Conservation (phyloP, 1,140 invertebrate genomes). For the Holotrichia oblita region DNA sequence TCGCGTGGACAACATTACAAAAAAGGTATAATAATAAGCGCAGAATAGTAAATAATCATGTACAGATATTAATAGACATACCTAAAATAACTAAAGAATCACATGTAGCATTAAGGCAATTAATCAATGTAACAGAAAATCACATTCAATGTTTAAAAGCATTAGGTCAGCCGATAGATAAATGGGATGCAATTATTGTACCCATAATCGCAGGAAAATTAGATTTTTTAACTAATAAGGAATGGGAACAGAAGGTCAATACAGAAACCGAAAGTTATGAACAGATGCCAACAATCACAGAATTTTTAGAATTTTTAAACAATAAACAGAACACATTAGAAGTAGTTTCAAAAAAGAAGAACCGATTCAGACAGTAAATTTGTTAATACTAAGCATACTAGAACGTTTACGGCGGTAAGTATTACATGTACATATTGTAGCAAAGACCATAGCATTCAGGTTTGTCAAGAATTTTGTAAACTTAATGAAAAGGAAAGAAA, state of each 20-base stretch:
- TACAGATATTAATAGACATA: constrained; percentile 42
- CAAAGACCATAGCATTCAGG: not conserved
- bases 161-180: constrained; percentile 43
- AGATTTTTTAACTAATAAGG: constrained; percentile 40
- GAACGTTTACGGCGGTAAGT: not conserved
- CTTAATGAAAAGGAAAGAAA: not conserved
- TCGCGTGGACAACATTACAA: constrained; percentile 43
- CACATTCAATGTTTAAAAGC: constrained; percentile 46
- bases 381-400: not conserved
- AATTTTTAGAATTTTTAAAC: no score
- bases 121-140: constrained; percentile 44
- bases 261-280: not conserved
- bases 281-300: no score
- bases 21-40: constrained; percentile 44
- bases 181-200: constrained; percentile 48
- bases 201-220: constrained; percentile 45
- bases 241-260: constrained; percentile 48
- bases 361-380: no score
- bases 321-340: no score
- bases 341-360: no score
- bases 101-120: constrained; percentile 25
- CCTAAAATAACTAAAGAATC: constrained; percentile 34
- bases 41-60: constrained; percentile 44
- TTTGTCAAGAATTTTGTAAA: constrained; percentile 15
- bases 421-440: not conserved